These are phyloP conservation scores for Jordanella pulchra DNA, from an alignment of 2,797 vertebrate genomes.

Conservation along the genomic window DNA sequence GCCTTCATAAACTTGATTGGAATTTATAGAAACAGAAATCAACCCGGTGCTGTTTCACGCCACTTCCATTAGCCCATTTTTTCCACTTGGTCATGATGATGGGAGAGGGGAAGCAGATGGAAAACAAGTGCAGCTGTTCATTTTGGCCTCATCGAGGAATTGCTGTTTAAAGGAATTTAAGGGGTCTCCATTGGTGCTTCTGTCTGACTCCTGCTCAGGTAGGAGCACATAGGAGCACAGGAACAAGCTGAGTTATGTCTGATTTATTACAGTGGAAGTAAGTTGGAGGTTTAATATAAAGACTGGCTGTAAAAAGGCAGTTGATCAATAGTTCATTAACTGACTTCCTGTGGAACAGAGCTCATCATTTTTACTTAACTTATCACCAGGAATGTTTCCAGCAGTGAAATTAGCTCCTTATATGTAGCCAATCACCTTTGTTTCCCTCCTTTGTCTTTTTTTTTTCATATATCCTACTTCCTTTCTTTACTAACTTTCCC, in stretches of 20 bases:
- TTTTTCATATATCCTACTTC: conserved; percentile 8
- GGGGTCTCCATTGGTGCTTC: conserved; percentile 61
- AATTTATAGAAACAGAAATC: conserved; percentile 74
- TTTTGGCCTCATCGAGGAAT: conserved; percentile 72
- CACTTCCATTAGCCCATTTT: conserved; percentile 76
- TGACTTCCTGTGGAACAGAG: conserved; percentile 68
- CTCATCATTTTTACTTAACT: conserved; percentile 80
- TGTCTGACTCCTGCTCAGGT: conserved; percentile 69
- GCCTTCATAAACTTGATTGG: conserved; percentile 76
- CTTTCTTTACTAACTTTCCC: conserved; percentile 35
- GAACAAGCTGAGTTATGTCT: conserved; percentile 28
- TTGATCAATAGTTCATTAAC: conserved; percentile 57
- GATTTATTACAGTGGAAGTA: conserved; percentile 61
- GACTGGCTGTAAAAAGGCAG: conserved; percentile 42
- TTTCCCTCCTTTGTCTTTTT: conserved; percentile 26
- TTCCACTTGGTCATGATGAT: conserved; percentile 79
- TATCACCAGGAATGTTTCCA: conserved; percentile 74
- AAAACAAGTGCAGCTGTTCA: conserved; percentile 72
- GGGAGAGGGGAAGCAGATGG: conserved; percentile 59
- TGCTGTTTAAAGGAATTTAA: conserved; percentile 59
- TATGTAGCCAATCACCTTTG: conserved; percentile 39
- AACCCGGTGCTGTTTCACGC: conserved; percentile 75
- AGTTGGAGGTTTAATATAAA: conserved; percentile 48
- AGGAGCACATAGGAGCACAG: conserved; percentile 41
- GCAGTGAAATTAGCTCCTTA: conserved; percentile 62